Percentiles rank a stretch among this genome's conserved stretches.
Conservation (phyloP, 2,797 vertebrate species). For the Helarctos malayanus region DNA sequence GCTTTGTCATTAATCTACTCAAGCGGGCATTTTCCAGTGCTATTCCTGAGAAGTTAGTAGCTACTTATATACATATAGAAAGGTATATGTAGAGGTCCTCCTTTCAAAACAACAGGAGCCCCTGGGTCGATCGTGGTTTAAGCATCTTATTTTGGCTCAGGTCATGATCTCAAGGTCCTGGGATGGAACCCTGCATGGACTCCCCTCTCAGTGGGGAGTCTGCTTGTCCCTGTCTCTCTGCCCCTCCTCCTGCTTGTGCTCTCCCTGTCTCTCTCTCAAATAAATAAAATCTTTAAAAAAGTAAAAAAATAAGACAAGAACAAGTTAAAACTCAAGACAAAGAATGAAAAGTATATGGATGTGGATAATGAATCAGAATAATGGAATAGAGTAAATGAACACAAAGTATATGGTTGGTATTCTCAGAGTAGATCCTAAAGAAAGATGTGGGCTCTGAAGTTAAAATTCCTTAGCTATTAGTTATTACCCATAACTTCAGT, state of each 20-base stretch:
- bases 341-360: neutral
- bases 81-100: neutral
- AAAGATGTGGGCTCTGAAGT: neutral
- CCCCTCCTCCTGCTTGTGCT: neutral
- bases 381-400: neutral
- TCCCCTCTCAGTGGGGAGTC: neutral
- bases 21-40: neutral
- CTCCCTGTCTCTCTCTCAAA: neutral
- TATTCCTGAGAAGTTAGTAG: neutral
- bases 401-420: neutral
- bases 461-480: neutral
- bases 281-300: neutral
- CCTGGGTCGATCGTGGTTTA: neutral
- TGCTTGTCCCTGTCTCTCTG: neutral
- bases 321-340: neutral
- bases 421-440: neutral
- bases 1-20: neutral
- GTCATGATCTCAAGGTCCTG: neutral
- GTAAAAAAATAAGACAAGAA: neutral
- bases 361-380: neutral
- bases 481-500: neutral
- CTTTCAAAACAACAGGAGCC: neutral
- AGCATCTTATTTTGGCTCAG: neutral
- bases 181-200: neutral
- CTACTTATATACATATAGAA: neutral